phyloP scores from a whole-genome alignment of 2,888 invertebrate species.

The Cantharis rustica region DNA sequence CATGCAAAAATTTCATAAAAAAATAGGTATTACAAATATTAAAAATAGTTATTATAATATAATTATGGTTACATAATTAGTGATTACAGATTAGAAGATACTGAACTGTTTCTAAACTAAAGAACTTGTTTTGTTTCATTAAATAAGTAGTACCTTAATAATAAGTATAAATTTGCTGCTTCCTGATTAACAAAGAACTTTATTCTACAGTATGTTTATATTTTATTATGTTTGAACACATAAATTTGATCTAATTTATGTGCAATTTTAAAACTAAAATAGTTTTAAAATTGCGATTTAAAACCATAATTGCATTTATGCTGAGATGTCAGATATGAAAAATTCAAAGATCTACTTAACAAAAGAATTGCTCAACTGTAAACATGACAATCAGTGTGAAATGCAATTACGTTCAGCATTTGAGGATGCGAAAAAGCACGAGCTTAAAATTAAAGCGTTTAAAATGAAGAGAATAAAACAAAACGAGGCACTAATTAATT shows the following conservation, averaged over 20 bases:
- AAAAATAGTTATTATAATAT: too few species aligned
- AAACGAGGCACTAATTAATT: background rate
- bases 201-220: too few species aligned
- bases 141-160: too few species aligned
- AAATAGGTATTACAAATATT: too few species aligned
- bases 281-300: background rate
- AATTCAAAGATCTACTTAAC: constrained; percentile 14
- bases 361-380: constrained; percentile 25
- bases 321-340: constrained; percentile 17
- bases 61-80: too few species aligned
- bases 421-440: constrained; percentile 17
- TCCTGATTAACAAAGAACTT: too few species aligned
- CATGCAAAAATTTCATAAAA: too few species aligned
- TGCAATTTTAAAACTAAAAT: too few species aligned
- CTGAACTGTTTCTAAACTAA: too few species aligned
- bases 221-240: background rate
- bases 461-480: constrained; percentile 19
- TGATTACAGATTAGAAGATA: too few species aligned
- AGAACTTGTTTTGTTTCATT: too few species aligned
- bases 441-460: constrained; percentile 21
- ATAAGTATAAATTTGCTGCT: too few species aligned
- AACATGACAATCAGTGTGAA: constrained; percentile 25
- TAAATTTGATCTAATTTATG: background rate
- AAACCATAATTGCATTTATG: constrained; percentile 6
- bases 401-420: constrained; percentile 26